These are phyloP conservation scores for Penaeus japonicus DNA, from an alignment of 1,140 invertebrate genomes.

Conservation along the genomic window DNA sequence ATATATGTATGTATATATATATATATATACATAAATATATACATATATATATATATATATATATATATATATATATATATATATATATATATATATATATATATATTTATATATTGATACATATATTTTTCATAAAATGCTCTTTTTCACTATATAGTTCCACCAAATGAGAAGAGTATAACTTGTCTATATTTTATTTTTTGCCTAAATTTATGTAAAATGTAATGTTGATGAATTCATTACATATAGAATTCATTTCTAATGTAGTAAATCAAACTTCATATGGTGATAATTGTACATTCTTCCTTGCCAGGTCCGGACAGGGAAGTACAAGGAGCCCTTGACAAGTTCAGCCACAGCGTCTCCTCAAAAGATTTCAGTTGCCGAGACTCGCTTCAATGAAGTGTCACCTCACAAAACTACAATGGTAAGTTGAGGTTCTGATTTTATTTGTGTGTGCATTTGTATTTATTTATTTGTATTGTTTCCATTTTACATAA, in stretches of 20 bases:
- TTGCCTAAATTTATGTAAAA: no score
- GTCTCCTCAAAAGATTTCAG: conserved; percentile 10
- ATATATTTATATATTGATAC: background rate
- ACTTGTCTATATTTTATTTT: background rate
- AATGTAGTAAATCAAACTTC: background rate
- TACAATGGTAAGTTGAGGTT: conserved; percentile 55
- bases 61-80: background rate
- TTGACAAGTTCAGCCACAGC: conserved; percentile 10
- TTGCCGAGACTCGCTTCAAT: conserved; percentile 46
- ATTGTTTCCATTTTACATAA: no score
- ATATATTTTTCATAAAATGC: background rate
- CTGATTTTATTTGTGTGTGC: conserved; percentile 43
- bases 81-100: background rate
- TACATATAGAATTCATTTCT: background rate
- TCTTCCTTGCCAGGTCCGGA: conserved; percentile 22
- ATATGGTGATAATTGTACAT: background rate
- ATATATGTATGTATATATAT: background rate
- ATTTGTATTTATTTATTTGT: no score
- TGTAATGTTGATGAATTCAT: background rate
- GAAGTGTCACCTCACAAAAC: background rate
- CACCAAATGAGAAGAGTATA: background rate
- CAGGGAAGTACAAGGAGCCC: conserved; percentile 42
- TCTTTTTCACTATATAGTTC: no score
- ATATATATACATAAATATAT: background rate
- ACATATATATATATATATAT: background rate